A percentile compares a stretch with the other conserved stretches of the same genome.
Conservation (phyloP, 2,113 vertebrate genomes). For the Neolamprologus ventralis region DNA sequence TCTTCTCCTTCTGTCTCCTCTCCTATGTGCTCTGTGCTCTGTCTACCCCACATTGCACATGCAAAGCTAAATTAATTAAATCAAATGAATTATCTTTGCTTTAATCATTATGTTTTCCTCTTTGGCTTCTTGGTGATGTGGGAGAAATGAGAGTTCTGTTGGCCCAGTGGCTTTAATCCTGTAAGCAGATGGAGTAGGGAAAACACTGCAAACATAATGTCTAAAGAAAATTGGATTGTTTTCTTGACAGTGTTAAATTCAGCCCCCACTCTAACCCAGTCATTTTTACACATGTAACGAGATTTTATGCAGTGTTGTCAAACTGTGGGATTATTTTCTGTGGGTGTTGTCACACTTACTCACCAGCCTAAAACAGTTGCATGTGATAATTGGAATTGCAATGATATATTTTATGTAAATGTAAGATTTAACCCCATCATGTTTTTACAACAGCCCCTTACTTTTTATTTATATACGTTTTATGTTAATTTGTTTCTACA, state of each 20-base stretch:
- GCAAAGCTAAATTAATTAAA: neutral
- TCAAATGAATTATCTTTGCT: neutral
- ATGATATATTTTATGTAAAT: neutral
- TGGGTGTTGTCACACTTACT: neutral
- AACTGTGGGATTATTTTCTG: neutral
- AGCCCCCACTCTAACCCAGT: neutral
- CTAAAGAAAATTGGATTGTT: neutral
- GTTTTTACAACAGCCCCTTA: neutral
- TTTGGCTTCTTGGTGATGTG: neutral
- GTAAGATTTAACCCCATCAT: neutral
- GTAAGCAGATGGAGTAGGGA: neutral
- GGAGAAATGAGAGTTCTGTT: neutral
- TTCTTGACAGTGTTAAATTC: neutral
- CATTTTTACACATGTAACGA: neutral
- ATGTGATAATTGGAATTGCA: neutral
- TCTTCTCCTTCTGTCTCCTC: neutral
- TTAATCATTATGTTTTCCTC: neutral
- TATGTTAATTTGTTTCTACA: rapidly evolving
- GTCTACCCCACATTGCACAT: neutral
- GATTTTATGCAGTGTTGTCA: neutral
- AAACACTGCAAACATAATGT: neutral
- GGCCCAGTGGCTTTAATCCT: neutral
- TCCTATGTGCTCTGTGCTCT: neutral
- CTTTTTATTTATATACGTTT: neutral
- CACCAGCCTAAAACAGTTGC: neutral